Conservation (phyloP, 1,140 invertebrate genomes). For the Monomorium pharaonis region DNA sequence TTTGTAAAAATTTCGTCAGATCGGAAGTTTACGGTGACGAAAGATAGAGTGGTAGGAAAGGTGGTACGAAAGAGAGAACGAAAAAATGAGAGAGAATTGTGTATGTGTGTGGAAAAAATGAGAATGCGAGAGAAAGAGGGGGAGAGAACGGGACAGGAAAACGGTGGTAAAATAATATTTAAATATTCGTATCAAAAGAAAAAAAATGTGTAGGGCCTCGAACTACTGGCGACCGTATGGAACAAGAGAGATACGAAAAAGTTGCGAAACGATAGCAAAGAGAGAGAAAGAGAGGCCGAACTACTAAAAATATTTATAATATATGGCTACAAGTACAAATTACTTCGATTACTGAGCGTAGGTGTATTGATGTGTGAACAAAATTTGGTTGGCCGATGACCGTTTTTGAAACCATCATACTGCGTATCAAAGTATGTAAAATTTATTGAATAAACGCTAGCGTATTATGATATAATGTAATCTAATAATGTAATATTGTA, state of each 20-base stretch:
- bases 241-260: conserved; percentile 67
- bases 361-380: conserved; percentile 86
- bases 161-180: conserved; percentile 82
- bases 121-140: conserved; percentile 43
- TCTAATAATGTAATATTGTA: conserved; percentile 86
- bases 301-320: conserved; percentile 86
- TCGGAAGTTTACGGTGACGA: conserved; percentile 79
- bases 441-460: conserved; percentile 86
- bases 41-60: conserved; percentile 39
- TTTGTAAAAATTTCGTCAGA: conserved; percentile 83
- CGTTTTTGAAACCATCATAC: conserved; percentile 86
- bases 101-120: conserved; percentile 25
- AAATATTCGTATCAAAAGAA: conserved; percentile 85
- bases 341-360: conserved; percentile 86
- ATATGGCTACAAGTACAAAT: conserved; percentile 86
- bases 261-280: conserved; percentile 62
- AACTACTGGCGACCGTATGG: conserved; percentile 81
- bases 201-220: conserved; percentile 84
- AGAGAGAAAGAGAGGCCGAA: conserved; percentile 81
- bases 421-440: conserved; percentile 86
- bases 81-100: neutral
- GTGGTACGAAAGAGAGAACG: conserved; percentile 66
- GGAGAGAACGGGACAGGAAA: conserved; percentile 60
- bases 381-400: conserved; percentile 86
- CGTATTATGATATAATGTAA: conserved; percentile 86